phyloP scores from a whole-genome alignment of 2,888 invertebrate genomes.

The Craniophora ligustri region DNA sequence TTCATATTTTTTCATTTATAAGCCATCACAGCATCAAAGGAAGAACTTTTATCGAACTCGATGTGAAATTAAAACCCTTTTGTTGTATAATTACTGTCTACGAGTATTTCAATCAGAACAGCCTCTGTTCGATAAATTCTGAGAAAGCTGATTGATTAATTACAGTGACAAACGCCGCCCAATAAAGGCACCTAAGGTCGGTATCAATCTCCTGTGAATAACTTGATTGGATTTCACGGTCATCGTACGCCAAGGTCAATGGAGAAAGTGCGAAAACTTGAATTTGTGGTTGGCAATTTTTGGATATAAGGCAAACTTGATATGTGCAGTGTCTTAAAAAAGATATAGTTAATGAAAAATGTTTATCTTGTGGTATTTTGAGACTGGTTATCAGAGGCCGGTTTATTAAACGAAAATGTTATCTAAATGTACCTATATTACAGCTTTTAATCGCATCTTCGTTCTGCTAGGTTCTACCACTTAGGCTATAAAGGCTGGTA shows the following conservation, averaged over 20 bases:
- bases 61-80: not conserved
- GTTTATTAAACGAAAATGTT: too few relatives aligned
- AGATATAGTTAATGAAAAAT: not conserved
- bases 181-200: slow-evolving; percentile 63
- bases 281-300: slow-evolving; percentile 8
- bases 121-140: slow-evolving; percentile 51
- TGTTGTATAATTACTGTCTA: not conserved
- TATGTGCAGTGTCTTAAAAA: not conserved
- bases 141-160: slow-evolving; percentile 63
- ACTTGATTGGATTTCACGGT: slow-evolving; percentile 74
- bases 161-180: slow-evolving; percentile 70
- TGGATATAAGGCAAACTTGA: not conserved
- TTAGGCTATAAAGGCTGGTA: too few relatives aligned
- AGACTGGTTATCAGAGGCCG: too few relatives aligned
- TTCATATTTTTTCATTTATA: not conserved
- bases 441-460: too few relatives aligned
- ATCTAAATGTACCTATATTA: too few relatives aligned
- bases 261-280: slow-evolving; percentile 27
- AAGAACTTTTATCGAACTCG: not conserved
- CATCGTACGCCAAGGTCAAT: slow-evolving; percentile 62
- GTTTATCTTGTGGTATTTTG: not conserved
- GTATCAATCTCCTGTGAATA: slow-evolving; percentile 77
- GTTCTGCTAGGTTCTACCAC: too few relatives aligned
- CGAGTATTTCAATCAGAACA: slow-evolving; percentile 29
- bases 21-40: not conserved